phyloP scores from a whole-genome alignment of 2,113 vertebrate species.

The Podiceps cristatus region DNA sequence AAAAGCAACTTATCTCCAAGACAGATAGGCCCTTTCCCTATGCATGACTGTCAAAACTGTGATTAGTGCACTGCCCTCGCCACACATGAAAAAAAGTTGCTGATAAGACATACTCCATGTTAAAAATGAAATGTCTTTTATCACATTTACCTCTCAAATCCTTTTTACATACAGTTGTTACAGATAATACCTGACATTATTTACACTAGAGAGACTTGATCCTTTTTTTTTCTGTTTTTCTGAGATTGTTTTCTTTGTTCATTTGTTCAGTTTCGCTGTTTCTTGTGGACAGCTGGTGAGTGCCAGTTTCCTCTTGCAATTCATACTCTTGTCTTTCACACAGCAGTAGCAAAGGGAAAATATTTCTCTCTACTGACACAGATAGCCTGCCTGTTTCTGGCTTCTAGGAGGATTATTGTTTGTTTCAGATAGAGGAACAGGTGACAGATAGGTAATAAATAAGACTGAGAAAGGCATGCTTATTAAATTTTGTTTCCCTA shows the following conservation, averaged over 20 bases:
- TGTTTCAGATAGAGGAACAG: neutral
- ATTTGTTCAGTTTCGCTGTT: neutral
- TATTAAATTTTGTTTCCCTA: neutral
- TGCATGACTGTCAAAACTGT: neutral
- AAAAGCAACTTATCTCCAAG: neutral
- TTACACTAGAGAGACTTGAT: neutral
- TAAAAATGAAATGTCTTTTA: neutral
- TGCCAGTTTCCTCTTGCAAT: neutral
- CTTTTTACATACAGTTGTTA: neutral
- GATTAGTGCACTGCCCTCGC: neutral
- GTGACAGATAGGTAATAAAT: neutral
- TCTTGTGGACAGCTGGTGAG: neutral
- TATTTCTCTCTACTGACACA: neutral
- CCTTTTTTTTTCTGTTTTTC: neutral
- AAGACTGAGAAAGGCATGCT: neutral
- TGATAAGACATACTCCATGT: neutral
- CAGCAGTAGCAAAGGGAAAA: neutral
- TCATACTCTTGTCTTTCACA: neutral
- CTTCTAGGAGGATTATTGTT: neutral
- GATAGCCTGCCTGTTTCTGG: neutral
- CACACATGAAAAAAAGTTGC: neutral
- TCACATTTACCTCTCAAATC: neutral
- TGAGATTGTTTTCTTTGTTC: neutral
- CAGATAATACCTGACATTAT: neutral
- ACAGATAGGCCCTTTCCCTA: neutral